Conservation (phyloP, 2,888 invertebrate species). For the Tridacna gigas region DNA sequence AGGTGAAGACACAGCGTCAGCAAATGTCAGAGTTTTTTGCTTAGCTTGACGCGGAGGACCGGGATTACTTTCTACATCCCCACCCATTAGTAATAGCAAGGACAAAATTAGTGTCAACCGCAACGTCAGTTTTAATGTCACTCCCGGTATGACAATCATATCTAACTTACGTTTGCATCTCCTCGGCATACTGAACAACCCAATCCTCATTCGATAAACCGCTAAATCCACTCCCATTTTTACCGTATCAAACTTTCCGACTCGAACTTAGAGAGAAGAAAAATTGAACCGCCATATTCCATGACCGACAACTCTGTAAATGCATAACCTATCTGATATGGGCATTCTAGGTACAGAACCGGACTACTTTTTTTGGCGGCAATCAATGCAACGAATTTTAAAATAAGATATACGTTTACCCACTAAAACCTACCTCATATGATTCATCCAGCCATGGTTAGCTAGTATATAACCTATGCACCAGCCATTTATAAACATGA, state of each 20-base stretch:
- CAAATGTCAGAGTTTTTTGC: not conserved
- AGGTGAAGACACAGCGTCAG: not conserved
- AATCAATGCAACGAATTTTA: too few species aligned
- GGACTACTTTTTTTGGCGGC: too few species aligned
- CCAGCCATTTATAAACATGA: too few species aligned
- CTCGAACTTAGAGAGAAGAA: not conserved
- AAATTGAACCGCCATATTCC: not conserved
- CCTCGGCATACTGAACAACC: conserved; percentile 17
- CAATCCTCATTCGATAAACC: conserved; percentile 1
- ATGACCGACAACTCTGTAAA: conserved; percentile 1
- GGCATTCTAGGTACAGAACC: too few species aligned
- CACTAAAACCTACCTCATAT: too few species aligned
- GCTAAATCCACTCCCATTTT: conserved; percentile 2
- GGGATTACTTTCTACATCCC: not conserved
- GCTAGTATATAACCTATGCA: too few species aligned
- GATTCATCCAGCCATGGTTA: too few species aligned
- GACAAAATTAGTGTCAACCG: not conserved
- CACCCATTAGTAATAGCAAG: conserved; percentile 8
- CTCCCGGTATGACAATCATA: not conserved
- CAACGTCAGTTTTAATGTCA: not conserved
- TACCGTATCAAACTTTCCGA: not conserved
- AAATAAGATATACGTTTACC: too few species aligned
- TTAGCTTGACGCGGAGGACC: not conserved
- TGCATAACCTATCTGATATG: too few species aligned
- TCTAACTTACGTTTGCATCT: not conserved